Base-by-base conservation (phyloP, 2,113 vertebrate genomes). In the Cisticola juncidis region DNA sequence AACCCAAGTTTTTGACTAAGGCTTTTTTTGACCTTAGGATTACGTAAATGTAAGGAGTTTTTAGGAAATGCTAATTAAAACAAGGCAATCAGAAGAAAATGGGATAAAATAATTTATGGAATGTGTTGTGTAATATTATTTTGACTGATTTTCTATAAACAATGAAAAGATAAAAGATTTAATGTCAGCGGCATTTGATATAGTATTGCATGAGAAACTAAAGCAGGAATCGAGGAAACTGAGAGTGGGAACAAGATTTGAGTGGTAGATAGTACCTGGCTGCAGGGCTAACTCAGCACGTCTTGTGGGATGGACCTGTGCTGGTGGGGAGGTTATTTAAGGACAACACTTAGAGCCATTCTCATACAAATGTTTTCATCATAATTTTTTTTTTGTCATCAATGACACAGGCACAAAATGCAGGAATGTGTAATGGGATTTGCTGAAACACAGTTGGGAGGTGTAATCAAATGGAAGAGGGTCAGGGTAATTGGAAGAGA, bases 1-100 rank as follows among this genome's bases (percentile, higher is more conserved):
- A 38, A 61, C 11, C 3, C 6, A 60, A 25, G 5, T 25, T 91
- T 87, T 89, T 90, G 12, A 56, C 40, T 36, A 48, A 88, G 18
- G 11, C 25, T 81, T 70, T 29, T 44, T 86, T 44, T 83, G 35
- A 51, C 26, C 2, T 85, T 36, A 73, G 29, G 28, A 56, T 78
- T 89, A 29, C 0, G 0, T 56, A 85, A 81, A 62, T 19, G 17
- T 40, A 66, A 86, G 35, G 38, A 50, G 35, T 57, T 92, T 91
- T 86, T 28, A 88, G 58, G 76, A 88, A 93, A 86, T 33, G 29
- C 18, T 86, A 72, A 93, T 90, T 93, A 90, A 73, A 83, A 61
- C 19, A 42, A 5, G 9, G 9, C 78, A 66, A 78, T 72, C 62
- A 83, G 64, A 90, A 68, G 36, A 92, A 88, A 86, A 90, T 31